Evolutionary conservation across 92 coral and sea anemone genomes (phyloP).

Genomic region (Zoanthus solanderi): DNA sequence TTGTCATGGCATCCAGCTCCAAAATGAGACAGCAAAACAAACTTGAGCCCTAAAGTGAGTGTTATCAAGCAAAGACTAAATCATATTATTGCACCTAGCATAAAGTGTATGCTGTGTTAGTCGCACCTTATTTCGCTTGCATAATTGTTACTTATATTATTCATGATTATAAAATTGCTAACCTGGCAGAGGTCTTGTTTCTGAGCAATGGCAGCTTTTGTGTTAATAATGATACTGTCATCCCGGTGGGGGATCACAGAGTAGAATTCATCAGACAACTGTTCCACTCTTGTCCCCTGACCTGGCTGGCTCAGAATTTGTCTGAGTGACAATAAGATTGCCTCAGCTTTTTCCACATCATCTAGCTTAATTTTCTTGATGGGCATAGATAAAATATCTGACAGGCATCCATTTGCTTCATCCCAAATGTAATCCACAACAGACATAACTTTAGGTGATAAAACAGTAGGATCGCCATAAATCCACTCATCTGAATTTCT

Average conservation of each 20-base stretch:
- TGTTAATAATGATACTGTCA: slow-evolving; percentile 45
- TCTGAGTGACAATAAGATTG: slow-evolving; percentile 72
- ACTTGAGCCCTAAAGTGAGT: no score
- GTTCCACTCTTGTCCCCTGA: slow-evolving; percentile 33
- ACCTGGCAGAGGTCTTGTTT: slow-evolving; percentile 98
- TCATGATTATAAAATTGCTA: neutral
- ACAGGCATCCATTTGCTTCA: slow-evolving; percentile 87
- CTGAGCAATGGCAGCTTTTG: slow-evolving; percentile 77
- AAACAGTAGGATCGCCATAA: slow-evolving; percentile 61
- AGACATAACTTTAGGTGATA: slow-evolving; percentile 72
- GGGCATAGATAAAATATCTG: slow-evolving; percentile 72
- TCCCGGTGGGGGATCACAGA: slow-evolving; percentile 77
- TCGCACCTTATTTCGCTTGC: no score
- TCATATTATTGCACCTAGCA: no score
- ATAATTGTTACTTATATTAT: neutral
- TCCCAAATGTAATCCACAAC: slow-evolving; percentile 89
- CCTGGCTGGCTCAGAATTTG: slow-evolving; percentile 52
- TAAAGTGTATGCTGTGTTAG: no score
- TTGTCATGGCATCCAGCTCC: no score
- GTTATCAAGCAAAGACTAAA: no score
- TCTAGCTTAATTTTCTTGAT: slow-evolving; percentile 78
- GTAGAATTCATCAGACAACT: slow-evolving; percentile 84
- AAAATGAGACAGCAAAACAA: no score
- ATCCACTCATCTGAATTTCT: slow-evolving; percentile 54
- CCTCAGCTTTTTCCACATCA: slow-evolving; percentile 94